Evolutionary conservation across 2,113 vertebrate genomes (phyloP), one percentile per base, ranked within the genome.

Genomic region (Planiliza haematocheilus): DNA sequence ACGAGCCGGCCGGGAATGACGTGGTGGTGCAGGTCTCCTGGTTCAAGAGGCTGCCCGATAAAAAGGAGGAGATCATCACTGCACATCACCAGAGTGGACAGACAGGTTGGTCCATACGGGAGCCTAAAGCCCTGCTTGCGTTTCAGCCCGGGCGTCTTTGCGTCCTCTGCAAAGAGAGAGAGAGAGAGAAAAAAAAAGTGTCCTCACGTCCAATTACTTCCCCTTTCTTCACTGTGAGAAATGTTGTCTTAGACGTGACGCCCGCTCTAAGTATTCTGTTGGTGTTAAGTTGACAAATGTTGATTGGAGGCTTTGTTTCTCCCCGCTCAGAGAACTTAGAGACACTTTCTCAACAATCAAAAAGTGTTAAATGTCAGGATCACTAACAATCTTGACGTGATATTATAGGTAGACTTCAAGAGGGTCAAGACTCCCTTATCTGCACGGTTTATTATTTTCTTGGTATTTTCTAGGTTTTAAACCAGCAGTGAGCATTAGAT

Each of bases 21-120:
- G 41, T 70, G 57, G 74, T 92, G 57, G 83, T 94, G 60, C 94
- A 94, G 77, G 89, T 94, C 69, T 89, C 74, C 21, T 94, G 94
- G 94, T 81, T 8, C 4, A 90, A 83, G 48, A 36, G 78, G 16
- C 67, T 48, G 0, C 0, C 24, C 0, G 86, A 89, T 10, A 2
- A 0, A 14, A 87, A 87, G 63, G 91, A 92, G 2, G 91, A 90
- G 58, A 88, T 94, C 69, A 92, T 93, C 76, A 79, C 71, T 0
- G 93, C 84, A 1, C 85, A 94, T 67, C 64, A n/a, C 2, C 0
- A 0, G 0, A 80, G 88, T 0, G 93, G 92, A 58, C 89, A 93
- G 66, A 85, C 71, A 63, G 90, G 93, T 94, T 71, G 5, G 80
- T 53, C 34, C 17, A 37, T 0, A 5, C 2, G 5, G 24, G 24